phyloP scores from a whole-genome alignment of 2,113 vertebrate genomes.

The Peromyscus polionotus region DNA sequence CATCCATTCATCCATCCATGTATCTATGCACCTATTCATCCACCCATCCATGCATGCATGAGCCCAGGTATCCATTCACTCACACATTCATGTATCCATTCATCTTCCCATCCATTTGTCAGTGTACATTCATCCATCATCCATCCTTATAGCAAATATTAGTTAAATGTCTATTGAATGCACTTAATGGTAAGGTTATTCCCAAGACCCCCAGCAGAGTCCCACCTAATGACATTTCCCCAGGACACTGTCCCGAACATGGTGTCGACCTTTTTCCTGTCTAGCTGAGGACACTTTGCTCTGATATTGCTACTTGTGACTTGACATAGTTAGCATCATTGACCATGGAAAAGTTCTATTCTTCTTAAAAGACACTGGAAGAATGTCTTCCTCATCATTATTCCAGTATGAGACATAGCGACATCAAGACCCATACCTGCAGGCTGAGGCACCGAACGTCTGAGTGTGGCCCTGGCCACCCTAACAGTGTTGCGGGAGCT shows the following conservation, averaged over 20 bases:
- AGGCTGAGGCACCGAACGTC: slow-evolving; percentile 67
- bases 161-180: not conserved
- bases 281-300: not conserved
- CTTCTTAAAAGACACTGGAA: not conserved
- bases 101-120: too few relatives aligned
- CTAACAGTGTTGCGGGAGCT: slow-evolving; percentile 58
- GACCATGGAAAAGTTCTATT: not conserved
- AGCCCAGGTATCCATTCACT: accelerated
- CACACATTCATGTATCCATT: not conserved
- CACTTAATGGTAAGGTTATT: not conserved
- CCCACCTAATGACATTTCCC: not conserved
- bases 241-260: not conserved
- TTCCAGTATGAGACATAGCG: slow-evolving; percentile 45
- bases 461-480: slow-evolving; percentile 12
- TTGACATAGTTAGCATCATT: not conserved
- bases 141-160: not conserved
- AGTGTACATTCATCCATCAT: not conserved
- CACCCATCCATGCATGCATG: not conserved
- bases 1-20: not conserved
- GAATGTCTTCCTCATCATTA: slow-evolving; percentile 67
- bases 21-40: not conserved
- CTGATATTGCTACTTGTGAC: not conserved
- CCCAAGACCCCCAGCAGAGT: not conserved
- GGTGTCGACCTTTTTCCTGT: not conserved
- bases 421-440: not conserved